Base-by-base conservation (phyloP, 2,797 vertebrate genomes). In the Anolis apletophallus region DNA sequence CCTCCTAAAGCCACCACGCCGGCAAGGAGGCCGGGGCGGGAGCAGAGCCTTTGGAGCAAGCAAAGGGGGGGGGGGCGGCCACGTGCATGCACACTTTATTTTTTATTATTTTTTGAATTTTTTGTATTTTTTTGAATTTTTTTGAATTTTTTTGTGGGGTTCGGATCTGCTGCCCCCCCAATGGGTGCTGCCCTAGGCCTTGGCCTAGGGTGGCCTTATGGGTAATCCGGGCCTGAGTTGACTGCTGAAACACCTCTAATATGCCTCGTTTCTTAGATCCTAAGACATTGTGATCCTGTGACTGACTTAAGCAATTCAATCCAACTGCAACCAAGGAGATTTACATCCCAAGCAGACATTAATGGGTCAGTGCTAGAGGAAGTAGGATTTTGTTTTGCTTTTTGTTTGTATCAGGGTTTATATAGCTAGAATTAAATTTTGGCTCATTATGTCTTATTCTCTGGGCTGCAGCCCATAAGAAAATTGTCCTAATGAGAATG, bases 311-410 rank as follows among this genome's bases (percentile, higher is more conserved):
- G 17, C 32, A 36, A 40, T 32, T n/a, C 46, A 71, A 10, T 9
- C 17, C 23, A 3, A 34, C 1, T 26, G 52, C 23, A 26, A 57
- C 13, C 52, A 72, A 1, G 21, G 50, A 55, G 17, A 46, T 82
- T 71, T 16, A 55, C 3, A 32, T 64, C 36, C 13, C 29, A 64
- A 64, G 36, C 6, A 59, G 46, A 50, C 71, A 21, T 40, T 9
- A 34, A 21, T 40, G 64, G 64, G 46, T 34, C 71, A 61, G 14
- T 40, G 0, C 46, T 26, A 74, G 68, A 87, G 7, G n/a, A 61
- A 61, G 69, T 82, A 91, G 34, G 21, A 80, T 54, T 72, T 73
- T 72, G 68, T 19, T 76, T 73, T 72, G 89, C 78, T 1, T 13
- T 1, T 3, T 23, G 40, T 86, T 80, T 13, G 46, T 52, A 81